Evolutionary conservation across 2,113 vertebrate genomes (phyloP).

Genomic region (Morone saxatilis): DNA sequence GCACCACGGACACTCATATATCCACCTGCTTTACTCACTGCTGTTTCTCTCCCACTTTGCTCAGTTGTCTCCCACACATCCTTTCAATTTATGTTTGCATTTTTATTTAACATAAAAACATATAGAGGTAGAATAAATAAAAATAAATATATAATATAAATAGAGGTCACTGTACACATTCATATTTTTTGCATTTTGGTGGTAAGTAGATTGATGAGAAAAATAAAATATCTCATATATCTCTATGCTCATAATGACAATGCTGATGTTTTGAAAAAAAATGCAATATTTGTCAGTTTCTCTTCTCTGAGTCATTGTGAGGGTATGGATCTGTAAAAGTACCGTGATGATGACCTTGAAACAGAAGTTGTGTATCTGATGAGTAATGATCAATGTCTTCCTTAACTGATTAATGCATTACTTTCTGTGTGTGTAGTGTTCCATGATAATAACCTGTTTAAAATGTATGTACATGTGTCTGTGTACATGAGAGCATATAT

Average conservation of each 20-base stretch:
- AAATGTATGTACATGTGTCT: slow-evolving; percentile 2
- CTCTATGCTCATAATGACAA: background rate
- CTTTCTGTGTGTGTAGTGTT: background rate
- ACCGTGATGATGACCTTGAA: slow-evolving; percentile 58
- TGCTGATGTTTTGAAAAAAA: background rate
- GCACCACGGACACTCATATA: slow-evolving; percentile 29
- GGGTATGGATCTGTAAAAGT: slow-evolving; percentile 13
- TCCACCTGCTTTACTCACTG: slow-evolving; percentile 42
- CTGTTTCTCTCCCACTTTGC: slow-evolving; percentile 25
- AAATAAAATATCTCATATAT: background rate
- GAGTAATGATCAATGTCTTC: background rate
- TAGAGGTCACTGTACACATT: no score
- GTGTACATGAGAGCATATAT: background rate
- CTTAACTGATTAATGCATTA: slow-evolving; percentile 4
- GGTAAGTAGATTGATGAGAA: background rate
- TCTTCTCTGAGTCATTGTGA: slow-evolving; percentile 13
- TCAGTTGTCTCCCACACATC: slow-evolving; percentile 17
- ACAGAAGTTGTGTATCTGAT: slow-evolving; percentile 16
- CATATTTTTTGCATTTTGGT: background rate
- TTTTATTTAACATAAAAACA: background rate
- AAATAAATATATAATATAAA: no score
- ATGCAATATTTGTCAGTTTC: no score
- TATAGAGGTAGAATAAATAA: no score
- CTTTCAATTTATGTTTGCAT: slow-evolving; percentile 12
- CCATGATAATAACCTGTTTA: slow-evolving; percentile 7